Evolutionary conservation across 2,888 invertebrate genomes (phyloP), one percentile per base, ranked within the genome.

Genomic region (Ectemnius lituratus): DNA sequence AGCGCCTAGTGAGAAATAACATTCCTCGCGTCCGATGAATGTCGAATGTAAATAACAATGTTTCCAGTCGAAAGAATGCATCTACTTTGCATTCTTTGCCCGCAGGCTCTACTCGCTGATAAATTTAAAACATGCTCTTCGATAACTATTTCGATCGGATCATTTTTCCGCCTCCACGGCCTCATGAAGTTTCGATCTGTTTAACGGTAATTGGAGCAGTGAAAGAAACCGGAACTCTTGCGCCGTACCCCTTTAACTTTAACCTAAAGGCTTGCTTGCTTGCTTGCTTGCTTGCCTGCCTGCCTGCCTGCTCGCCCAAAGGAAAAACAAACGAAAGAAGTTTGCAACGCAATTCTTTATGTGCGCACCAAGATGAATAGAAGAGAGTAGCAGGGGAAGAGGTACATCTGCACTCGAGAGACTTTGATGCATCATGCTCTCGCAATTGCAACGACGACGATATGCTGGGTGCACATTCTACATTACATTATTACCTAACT

Each of bases 311-410:
- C 37, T 37, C 37, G 37, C 5, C 11, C 46, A 6, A 1, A 1
- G 2, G 58, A 14, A 58, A 72, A 62, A 57, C 28, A 61, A 76
- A 70, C 56, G 67, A 62, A 72, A 27, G 18, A 67, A 37, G 45
- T n/a, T 13, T 45, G 37, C 2, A 60, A 13, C 28, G 23, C 37
- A 62, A 62, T 62, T 67, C 59, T 70, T 46, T 47, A 20, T 13
- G 52, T 27, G 6, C n/a, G n/a, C 20, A 11, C 49, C 11, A 37
- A 37, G 37, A 37, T 37, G 37, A 37, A 37, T 37, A 37, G 37
- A 37, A 37, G 37, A 37, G 37, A 8, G 37, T 8, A 37, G 37
- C 37, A 37, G 37, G 37, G 37, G 37, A 4, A 16, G 52, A 52
- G 52, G 16, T 52, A 14, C 52, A 14, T 52, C 52, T 16, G 52